phyloP scores from a whole-genome alignment of 2,888 invertebrate genomes.

The Melitaea athalia region DNA sequence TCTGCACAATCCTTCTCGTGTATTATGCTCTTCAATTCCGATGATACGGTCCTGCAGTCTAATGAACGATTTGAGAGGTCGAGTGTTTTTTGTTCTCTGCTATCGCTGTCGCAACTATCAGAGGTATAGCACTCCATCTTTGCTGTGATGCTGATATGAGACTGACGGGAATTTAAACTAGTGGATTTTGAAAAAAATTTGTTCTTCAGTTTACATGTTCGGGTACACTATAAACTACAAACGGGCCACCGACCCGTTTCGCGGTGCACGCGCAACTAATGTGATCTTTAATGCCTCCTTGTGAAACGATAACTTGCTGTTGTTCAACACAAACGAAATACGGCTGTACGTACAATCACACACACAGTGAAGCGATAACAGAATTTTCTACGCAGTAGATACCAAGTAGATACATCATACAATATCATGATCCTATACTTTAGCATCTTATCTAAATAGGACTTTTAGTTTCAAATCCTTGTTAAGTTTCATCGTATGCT shows the following conservation, averaged over 20 bases:
- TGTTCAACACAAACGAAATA: conserved; percentile 11
- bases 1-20: conserved; percentile 82
- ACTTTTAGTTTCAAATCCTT: not conserved
- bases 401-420: too few species aligned
- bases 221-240: conserved; percentile 14
- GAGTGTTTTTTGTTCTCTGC: conserved; percentile 86
- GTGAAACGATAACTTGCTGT: conserved; percentile 9
- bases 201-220: conserved; percentile 57
- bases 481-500: not conserved
- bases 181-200: conserved; percentile 24
- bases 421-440: too few species aligned
- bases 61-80: conserved; percentile 82
- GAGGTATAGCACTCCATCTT: conserved; percentile 91
- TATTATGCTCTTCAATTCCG: conserved; percentile 83
- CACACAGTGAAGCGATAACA: conserved; percentile 20
- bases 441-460: too few species aligned
- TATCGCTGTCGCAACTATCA: conserved; percentile 91
- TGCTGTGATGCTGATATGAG: conserved; percentile 35
- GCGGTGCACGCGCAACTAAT: conserved; percentile 77
- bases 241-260: conserved; percentile 43
- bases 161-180: conserved; percentile 26
- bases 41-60: conserved; percentile 81
- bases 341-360: conserved; percentile 1
- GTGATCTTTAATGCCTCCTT: conserved; percentile 35
- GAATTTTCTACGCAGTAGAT: conserved; percentile 19